These are phyloP conservation scores for Calosoma granatense DNA, from an alignment of 1,140 invertebrate genomes.

Conservation along the genomic window DNA sequence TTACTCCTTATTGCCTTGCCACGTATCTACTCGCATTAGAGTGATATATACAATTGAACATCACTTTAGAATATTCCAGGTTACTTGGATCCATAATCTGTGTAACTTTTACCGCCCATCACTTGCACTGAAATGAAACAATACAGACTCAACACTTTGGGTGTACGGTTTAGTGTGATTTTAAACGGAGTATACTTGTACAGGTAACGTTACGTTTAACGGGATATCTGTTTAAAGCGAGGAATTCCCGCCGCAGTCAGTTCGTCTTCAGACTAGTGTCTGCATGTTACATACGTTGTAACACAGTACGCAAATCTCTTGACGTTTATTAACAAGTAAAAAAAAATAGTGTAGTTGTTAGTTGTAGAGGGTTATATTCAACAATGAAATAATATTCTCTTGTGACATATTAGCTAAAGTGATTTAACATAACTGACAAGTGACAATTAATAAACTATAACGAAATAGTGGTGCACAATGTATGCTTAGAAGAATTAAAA, in stretches of 20 bases:
- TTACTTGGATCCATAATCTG: not conserved
- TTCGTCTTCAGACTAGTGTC: not conserved
- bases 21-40: too few relatives aligned
- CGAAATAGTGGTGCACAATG: too few relatives aligned
- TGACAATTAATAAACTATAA: too few relatives aligned
- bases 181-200: not conserved
- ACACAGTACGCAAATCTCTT: not conserved
- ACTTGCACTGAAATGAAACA: not conserved
- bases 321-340: not conserved
- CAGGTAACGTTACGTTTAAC: conserved; percentile 3
- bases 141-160: not conserved
- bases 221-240: not conserved
- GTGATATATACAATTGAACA: too few relatives aligned
- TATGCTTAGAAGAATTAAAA: not conserved
- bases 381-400: not conserved
- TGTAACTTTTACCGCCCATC: not conserved
- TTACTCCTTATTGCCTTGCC: too few relatives aligned
- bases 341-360: not conserved
- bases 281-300: not conserved
- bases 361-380: not conserved
- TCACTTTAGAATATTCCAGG: too few relatives aligned
- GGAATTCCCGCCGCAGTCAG: not conserved
- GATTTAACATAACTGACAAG: too few relatives aligned
- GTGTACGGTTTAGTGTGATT: not conserved
- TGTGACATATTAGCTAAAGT: not conserved